Base-by-base conservation (phyloP, 2,797 vertebrate species). In the Otolemur crassicaudatus region DNA sequence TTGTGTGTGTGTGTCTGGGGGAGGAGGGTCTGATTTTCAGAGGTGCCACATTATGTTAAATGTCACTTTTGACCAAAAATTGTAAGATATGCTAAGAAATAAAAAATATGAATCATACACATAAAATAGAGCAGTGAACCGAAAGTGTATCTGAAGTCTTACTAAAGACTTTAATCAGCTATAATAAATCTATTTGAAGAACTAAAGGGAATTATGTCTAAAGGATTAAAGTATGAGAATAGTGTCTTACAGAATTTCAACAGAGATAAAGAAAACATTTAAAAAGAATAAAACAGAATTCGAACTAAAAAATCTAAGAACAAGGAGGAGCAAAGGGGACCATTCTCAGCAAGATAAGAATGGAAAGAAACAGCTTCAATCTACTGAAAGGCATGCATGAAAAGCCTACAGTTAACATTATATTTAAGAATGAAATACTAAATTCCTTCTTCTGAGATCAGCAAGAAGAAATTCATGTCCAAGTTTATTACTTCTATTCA, bases 221-320 rank as follows among this genome's bases (percentile, higher is more conserved):
- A 77, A 76, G 31, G 19, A 94, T 34, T 73, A 90, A 92, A 58
- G 49, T 34, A 58, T 4, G 56, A 61, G 25, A 94, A 79, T 25
- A 46, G 69, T 34, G 31, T 37, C n/a, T 93, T 27, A 37, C 16
- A 72, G 12, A 93, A 63, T 49, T 58, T 5, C 37, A 40, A 63
- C 16, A 69, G 60, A 63, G 29, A 83, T 14, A 77, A 93, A 90
- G n/a, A 80, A 87, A 83, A 27, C 19, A 90, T n/a, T 19, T 22
- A 72, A 43, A 72, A 91, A 69, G 27, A 86, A 91, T 37, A 29
- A 27, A 46, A n/a, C 2, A 40, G 34, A 91, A 91, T 79, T 63
- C 34, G 40, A 58, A 56, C 29, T 83, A 40, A 73, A 76, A 90
- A 69, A 8, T n/a, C 5, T 9, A 84, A 88, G 19, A 79, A 80